Conservation (phyloP, 2,797 vertebrate species). For the Cossypha dichroa region DNA sequence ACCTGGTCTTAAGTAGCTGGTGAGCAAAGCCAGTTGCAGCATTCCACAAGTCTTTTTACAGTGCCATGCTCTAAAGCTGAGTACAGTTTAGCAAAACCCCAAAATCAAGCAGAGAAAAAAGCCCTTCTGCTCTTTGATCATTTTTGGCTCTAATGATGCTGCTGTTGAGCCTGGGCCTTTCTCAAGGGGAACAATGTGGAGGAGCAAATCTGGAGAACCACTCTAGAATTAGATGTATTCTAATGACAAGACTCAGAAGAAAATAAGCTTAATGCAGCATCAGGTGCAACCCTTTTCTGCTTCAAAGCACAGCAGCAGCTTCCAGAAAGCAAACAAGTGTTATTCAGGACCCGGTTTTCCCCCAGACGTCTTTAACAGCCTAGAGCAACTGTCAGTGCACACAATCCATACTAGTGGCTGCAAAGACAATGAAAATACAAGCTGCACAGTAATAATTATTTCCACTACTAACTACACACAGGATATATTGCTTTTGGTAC, state of each 20-base stretch:
- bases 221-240: not conserved
- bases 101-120: not conserved
- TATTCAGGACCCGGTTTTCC: not conserved
- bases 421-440: constrained; percentile 37
- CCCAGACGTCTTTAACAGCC: not conserved
- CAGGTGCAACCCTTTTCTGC: not conserved
- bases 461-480: constrained; percentile 37
- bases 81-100: not conserved
- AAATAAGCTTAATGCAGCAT: constrained; percentile 3
- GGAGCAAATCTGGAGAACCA: not conserved
- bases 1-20: not conserved
- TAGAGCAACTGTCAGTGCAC: not conserved
- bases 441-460: constrained; percentile 38
- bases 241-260: not conserved
- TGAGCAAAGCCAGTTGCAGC: constrained; percentile 9
- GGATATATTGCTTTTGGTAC: constrained; percentile 51
- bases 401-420: not conserved
- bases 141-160: constrained; percentile 28
- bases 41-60: not conserved
- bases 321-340: not conserved
- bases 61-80: not conserved
- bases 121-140: not conserved
- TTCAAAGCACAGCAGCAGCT: not conserved
- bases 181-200: not conserved
- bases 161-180: constrained; percentile 20